Conservation (phyloP, 2,797 vertebrate genomes). For the Vultur gryphus region DNA sequence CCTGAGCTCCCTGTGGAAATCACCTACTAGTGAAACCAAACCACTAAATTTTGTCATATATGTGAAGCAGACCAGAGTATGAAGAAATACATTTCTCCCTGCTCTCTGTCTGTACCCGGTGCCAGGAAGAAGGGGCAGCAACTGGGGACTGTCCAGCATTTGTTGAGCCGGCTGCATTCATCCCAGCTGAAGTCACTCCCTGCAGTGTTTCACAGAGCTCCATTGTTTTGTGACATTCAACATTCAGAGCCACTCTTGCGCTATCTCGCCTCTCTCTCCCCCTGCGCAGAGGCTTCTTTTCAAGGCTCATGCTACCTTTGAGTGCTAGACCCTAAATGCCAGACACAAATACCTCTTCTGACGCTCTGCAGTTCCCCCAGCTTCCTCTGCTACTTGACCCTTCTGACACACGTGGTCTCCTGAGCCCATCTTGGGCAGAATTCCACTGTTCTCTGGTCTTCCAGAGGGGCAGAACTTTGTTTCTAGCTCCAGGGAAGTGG, state of each 20-base stretch:
- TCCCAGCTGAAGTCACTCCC: not conserved
- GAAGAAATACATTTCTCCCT: not conserved
- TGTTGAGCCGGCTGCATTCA: not conserved
- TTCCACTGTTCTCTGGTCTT: not conserved
- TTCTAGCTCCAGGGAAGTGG: not conserved
- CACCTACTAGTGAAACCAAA: not conserved
- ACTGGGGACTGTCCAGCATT: not conserved
- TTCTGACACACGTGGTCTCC: rapidly evolving
- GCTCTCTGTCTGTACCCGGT: not conserved
- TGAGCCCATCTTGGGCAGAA: not conserved
- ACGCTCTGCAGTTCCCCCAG: not conserved
- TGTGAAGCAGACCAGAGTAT: rapidly evolving
- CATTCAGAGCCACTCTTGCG: not conserved
- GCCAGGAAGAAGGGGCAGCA: not conserved
- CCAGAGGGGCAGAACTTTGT: not conserved
- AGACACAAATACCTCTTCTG: not conserved
- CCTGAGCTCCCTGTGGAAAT: not conserved
- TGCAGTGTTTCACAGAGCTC: not conserved
- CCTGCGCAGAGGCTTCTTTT: not conserved
- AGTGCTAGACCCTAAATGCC: not conserved
- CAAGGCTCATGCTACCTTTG: not conserved
- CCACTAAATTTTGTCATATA: rapidly evolving
- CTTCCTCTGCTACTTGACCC: not conserved
- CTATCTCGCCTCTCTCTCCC: not conserved
- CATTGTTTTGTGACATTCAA: not conserved